Evolutionary conservation across 2,888 invertebrate species (phyloP), one percentile per base, ranked within the genome.

Genomic region (Morpho deidamia): DNA sequence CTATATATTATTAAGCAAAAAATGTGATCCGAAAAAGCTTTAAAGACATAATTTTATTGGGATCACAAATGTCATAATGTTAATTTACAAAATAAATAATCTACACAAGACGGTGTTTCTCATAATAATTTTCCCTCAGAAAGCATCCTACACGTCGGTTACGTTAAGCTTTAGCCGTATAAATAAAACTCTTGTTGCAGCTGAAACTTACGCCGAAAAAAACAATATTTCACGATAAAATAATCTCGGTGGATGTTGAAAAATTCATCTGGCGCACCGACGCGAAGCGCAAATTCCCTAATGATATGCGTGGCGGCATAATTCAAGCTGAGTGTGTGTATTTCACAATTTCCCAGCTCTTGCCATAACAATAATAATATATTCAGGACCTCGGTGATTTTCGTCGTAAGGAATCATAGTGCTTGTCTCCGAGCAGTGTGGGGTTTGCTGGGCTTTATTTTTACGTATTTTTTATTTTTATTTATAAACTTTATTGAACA

Each of bases 311-410:
- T 59, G 56, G 59, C 55, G 56, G 54, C 57, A 60, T 61, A 59
- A 62, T 56, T 61, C 62, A 57, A 40, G 34, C 51, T 37, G 46
- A 67, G 76, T 72, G 74, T 72, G 71, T 66, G 79, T 83, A 84
- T 82, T 83, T 84, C 76, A 83, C 84, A 84, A 84, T 84, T 80
- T 79, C 78, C 76, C 78, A 74, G 70, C 76, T 72, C 75, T 80
- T 81, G 75, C 82, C 78, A 84, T 86, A 83, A 85, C 83, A 84
- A 85, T 85, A 81, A 86, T 85, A 87, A 87, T 85, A 83, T 85
- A 86, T 87, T 86, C 84, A 82, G 76, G 76, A 78, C 75, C 75
- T 78, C 75, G 80, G 83, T 85, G 85, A 84, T 83, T 86, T 82
- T 51, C 49, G 51, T 56, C 51, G 58, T 51, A 55, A 57, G 51